Evolutionary conservation across 2,888 invertebrate genomes (phyloP).

Genomic region (Cyclophora punctaria): DNA sequence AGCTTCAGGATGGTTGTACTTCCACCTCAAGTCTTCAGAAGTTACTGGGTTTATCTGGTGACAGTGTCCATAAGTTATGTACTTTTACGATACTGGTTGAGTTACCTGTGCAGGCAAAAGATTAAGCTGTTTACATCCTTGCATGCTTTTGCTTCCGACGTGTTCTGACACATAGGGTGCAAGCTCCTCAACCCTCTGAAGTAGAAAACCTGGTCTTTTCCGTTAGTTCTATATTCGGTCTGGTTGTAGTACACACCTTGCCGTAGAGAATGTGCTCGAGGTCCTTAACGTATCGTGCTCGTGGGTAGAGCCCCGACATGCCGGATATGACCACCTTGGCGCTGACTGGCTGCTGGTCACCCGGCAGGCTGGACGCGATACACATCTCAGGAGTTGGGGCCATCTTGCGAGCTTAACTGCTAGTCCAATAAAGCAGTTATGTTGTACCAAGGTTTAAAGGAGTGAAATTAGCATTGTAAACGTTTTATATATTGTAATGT

Average conservation of each 20-base stretch:
- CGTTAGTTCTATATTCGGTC: not conserved
- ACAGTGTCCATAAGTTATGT: not conserved
- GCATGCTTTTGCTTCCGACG: no score
- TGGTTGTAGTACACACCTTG: constrained; percentile 4
- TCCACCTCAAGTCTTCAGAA: constrained; percentile 62
- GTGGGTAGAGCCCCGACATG: constrained; percentile 17
- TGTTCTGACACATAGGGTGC: no score
- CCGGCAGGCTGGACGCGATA: not conserved
- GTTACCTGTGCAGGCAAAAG: no score
- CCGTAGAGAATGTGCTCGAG: constrained; percentile 16
- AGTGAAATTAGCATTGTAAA: no score
- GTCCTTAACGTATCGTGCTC: constrained; percentile 11
- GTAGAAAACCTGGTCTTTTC: no score
- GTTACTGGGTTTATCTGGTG: constrained; percentile 34
- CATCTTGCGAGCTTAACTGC: not conserved
- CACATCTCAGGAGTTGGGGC: not conserved
- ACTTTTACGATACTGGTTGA: no score
- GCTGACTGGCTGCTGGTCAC: not conserved
- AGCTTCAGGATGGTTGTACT: constrained; percentile 42
- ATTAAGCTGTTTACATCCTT: no score
- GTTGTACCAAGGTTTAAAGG: no score
- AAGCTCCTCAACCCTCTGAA: no score
- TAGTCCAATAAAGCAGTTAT: no score
- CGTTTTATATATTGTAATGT: no score
- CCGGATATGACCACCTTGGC: constrained; percentile 17